Base-by-base conservation (phyloP, 2,113 vertebrate species). In the Cyphomyrus discorhynchus region DNA sequence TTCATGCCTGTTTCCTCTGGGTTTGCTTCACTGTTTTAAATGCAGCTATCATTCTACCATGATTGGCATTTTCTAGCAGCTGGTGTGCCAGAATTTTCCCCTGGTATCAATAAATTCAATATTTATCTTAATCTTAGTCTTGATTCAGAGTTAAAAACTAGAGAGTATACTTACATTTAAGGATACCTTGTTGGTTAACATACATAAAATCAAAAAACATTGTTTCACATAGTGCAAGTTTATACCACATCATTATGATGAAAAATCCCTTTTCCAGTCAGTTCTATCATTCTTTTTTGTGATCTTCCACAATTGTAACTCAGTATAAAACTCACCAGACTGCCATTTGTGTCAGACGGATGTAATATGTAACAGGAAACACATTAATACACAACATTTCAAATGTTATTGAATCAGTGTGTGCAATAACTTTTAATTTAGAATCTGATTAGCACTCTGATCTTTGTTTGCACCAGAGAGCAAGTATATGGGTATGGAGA, bases 371-470 rank as follows among this genome's bases (percentile, higher is more conserved):
- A 83, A 83, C 2, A 3, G 42, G 2, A 10, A 35, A 9, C 21
- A 27, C n/a, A 49, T 53, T 45, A 3, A 56, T 21, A 45, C 56
- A 89, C 35, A 17, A 46, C 53, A 83, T 45, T 84, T 49, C 11
- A 62, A 89, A 49, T 56, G 89, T 86, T 66, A 89, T 86, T 89
- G 89, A 89, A 89, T 70, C 53, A 47, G 82, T 49, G 21, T 49
- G 11, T 56, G 24, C 31, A 35, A 85, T 86, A 21, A 66, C n/a
- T 66, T 58, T 89, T 89, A n/a, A 85, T 86, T 49, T 86, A 89
- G 49, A 53, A 27, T 39, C 39, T 89, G 89, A 85, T 85, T 62
- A 47, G 50, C 15, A 46, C 42, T 46, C 35, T n/a, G 35, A 39
- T 39, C 50, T 15, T 80, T 45, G 77, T 89, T 89, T 88, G 17